Evolutionary conservation across 2,888 invertebrate genomes (phyloP).

Genomic region (Phaonia tiefii): DNA sequence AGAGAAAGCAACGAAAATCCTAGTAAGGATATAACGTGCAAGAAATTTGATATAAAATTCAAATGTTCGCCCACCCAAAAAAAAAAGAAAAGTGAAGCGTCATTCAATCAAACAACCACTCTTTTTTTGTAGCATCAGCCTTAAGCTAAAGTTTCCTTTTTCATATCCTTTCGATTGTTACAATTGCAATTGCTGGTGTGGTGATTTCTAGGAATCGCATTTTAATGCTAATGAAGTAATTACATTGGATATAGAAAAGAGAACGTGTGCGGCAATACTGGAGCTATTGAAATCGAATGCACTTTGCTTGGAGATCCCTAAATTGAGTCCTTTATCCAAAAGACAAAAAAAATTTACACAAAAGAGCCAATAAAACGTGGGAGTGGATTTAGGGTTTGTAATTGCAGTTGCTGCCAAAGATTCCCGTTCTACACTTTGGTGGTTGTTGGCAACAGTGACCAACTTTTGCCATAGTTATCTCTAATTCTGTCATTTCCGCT

Average conservation of each 20-base stretch:
- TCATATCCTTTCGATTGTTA: background rate
- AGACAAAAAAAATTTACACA: constrained; percentile 2
- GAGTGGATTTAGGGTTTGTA: background rate
- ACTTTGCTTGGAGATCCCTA: constrained; percentile 43
- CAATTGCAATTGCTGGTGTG: constrained; percentile 5
- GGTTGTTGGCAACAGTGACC: constrained; percentile 29
- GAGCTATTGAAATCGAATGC: constrained; percentile 53
- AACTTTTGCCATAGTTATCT: constrained; percentile 35
- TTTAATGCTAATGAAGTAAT: constrained; percentile 40
- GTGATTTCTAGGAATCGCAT: background rate
- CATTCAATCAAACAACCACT: constrained; percentile 1
- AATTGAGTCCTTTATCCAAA: constrained; percentile 49
- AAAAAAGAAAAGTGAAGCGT: background rate
- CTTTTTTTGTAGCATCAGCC: background rate
- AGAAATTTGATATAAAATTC: too few species aligned
- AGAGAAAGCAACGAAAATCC: background rate
- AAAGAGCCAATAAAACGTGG: background rate
- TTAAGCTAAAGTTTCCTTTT: background rate
- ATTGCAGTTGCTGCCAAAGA: background rate
- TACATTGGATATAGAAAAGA: constrained; percentile 7
- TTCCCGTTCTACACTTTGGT: too few species aligned
- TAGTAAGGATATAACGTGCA: background rate
- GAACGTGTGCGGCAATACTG: background rate
- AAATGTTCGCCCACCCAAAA: too few species aligned
- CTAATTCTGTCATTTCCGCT: constrained; percentile 52